phyloP scores from a whole-genome alignment of 2,797 vertebrate species.

The Squalus acanthias region DNA sequence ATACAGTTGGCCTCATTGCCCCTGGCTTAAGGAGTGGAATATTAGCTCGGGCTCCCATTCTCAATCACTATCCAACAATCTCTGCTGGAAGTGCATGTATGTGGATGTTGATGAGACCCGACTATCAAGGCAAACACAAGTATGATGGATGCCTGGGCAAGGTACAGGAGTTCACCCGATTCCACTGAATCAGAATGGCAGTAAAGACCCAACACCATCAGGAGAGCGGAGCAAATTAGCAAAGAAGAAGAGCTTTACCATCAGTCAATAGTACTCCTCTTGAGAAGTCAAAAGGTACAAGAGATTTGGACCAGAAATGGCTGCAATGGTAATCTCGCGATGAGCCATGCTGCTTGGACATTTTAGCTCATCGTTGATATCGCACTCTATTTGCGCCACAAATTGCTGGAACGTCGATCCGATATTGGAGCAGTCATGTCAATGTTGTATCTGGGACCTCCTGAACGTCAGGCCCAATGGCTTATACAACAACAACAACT shows the following conservation, averaged over 20 bases:
- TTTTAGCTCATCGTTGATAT: neutral
- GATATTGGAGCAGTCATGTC: neutral
- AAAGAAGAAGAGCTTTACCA: neutral
- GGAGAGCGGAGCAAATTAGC: neutral
- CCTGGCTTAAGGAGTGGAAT: neutral
- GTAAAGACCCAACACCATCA: neutral
- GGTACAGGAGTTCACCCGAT: neutral
- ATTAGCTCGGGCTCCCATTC: neutral
- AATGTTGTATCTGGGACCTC: neutral
- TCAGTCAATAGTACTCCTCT: neutral
- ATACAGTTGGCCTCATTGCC: neutral
- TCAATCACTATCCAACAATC: neutral
- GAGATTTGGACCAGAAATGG: neutral
- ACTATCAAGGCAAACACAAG: neutral
- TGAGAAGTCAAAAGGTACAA: neutral
- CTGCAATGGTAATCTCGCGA: neutral
- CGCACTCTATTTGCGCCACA: too few relatives aligned
- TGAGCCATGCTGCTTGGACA: rapidly evolving
- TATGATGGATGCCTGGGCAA: neutral
- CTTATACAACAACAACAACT: too few relatives aligned
- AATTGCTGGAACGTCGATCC: too few relatives aligned
- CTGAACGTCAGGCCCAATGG: neutral
- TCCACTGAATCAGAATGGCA: neutral
- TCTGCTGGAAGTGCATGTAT: neutral
- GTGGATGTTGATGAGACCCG: neutral